Evolutionary conservation across 2,888 invertebrate genomes (phyloP).

Genomic region (Dryocosmus kuriphilus): DNA sequence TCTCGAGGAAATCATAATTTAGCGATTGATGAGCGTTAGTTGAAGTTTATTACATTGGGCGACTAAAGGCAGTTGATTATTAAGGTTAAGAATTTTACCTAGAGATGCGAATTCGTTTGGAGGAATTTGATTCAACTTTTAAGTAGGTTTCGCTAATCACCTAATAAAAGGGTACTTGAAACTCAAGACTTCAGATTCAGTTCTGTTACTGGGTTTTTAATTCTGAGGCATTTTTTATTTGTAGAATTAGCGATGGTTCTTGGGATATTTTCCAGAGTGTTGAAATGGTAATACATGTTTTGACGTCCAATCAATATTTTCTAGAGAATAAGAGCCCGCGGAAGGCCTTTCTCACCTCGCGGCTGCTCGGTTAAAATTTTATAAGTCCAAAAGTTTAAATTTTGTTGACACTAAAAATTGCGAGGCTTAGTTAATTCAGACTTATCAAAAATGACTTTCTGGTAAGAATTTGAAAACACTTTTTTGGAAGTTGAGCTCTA

Average conservation of each 20-base stretch:
- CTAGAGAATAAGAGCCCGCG: too few relatives aligned
- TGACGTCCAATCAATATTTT: too few relatives aligned
- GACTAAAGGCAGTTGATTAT: background rate
- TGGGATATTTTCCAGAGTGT: background rate
- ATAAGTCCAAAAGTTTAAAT: too few relatives aligned
- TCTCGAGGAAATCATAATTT: constrained; percentile 27
- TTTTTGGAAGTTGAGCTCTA: too few relatives aligned
- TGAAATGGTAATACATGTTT: background rate
- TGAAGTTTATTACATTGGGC: constrained; percentile 2
- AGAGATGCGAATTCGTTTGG: background rate
- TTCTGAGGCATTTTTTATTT: background rate
- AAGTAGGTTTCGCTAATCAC: background rate
- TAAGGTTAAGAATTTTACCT: background rate
- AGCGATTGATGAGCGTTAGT: constrained; percentile 3
- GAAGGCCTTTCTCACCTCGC: too few relatives aligned
- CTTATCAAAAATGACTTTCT: too few relatives aligned
- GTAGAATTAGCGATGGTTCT: background rate
- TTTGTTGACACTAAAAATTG: too few relatives aligned
- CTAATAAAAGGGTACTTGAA: background rate
- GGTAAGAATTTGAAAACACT: too few relatives aligned
- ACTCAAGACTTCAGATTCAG: background rate
- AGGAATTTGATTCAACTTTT: background rate
- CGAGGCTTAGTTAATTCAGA: too few relatives aligned
- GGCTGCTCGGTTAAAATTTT: too few relatives aligned
- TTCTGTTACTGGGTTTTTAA: background rate